These are phyloP conservation scores for Bombus waltoni DNA, from an alignment of 1,140 invertebrate genomes.

Conservation along the genomic window DNA sequence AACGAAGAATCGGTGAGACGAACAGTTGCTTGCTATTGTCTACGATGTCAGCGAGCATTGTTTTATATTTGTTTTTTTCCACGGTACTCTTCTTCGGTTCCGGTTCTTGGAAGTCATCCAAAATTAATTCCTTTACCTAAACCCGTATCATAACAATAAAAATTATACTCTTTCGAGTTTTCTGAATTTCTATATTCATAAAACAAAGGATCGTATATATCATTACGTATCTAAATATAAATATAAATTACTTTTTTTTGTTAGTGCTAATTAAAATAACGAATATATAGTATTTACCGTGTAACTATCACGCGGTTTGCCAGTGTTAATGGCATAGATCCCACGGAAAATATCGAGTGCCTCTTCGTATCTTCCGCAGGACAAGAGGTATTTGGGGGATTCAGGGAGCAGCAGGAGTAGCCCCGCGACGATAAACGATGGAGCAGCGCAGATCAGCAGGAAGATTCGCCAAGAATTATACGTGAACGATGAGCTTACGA, in stretches of 20 bases:
- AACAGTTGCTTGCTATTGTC: constrained; percentile 92
- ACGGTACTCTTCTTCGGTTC: constrained; percentile 82
- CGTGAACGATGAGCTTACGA: constrained; percentile 86
- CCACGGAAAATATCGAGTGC: constrained; percentile 90
- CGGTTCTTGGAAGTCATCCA: constrained; percentile 85
- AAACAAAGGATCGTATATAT: no score
- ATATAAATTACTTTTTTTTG: no score
- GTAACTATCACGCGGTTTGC: constrained; percentile 88
- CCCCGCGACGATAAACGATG: constrained; percentile 92
- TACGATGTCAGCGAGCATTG: constrained; percentile 89
- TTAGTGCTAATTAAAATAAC: no score
- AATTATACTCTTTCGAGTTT: neutral
- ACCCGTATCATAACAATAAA: neutral
- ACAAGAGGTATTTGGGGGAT: constrained; percentile 94
- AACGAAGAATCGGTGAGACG: constrained; percentile 89
- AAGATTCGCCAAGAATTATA: constrained; percentile 97
- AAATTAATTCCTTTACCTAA: constrained; percentile 87
- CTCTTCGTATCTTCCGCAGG: constrained; percentile 89
- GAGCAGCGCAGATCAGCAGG: constrained; percentile 92
- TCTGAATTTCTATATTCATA: no score
- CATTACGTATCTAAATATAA: no score
- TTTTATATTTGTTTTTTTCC: constrained; percentile 84
- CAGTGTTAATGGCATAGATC: constrained; percentile 92
- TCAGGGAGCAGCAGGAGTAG: constrained; percentile 94
- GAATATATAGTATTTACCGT: constrained; percentile 80